Evolutionary conservation across 2,797 vertebrate genomes (phyloP).

Genomic region (Semotilus atromaculatus): DNA sequence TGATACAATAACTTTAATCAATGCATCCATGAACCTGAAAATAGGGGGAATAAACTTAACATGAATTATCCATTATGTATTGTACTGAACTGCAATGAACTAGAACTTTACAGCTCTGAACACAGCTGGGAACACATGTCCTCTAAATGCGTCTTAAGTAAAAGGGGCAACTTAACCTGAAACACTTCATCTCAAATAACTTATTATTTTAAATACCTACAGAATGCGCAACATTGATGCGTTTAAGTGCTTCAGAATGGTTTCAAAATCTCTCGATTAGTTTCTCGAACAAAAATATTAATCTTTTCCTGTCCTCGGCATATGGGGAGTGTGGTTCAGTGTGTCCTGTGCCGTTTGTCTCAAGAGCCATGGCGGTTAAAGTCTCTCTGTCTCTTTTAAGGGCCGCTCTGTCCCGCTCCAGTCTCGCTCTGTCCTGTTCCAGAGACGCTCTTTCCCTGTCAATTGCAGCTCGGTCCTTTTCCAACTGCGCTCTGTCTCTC

Average conservation of each 20-base stretch:
- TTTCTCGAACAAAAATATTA: slow-evolving; percentile 62
- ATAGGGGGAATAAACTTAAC: background rate
- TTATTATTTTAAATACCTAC: background rate
- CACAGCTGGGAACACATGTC: background rate
- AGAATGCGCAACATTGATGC: background rate
- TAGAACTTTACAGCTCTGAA: too few species aligned
- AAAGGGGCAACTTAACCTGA: background rate
- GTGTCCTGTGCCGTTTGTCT: slow-evolving; percentile 31
- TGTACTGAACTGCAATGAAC: slow-evolving; percentile 3
- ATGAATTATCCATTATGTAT: background rate
- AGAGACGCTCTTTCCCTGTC: slow-evolving; percentile 53
- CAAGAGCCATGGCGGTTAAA: slow-evolving; percentile 33
- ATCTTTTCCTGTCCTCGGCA: slow-evolving; percentile 64
- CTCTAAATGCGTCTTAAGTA: background rate
- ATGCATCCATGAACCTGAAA: background rate
- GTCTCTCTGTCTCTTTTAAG: slow-evolving; percentile 59
- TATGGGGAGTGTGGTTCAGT: slow-evolving; percentile 44
- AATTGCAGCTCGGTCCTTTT: slow-evolving; percentile 58
- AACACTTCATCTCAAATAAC: background rate
- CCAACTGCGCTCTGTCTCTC: slow-evolving; percentile 58
- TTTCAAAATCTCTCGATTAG: slow-evolving; percentile 63
- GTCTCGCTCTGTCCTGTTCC: slow-evolving; percentile 56
- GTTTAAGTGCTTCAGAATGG: background rate
- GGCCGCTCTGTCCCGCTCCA: slow-evolving; percentile 61
- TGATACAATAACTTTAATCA: slow-evolving; percentile 4